Conservation (phyloP, 2,888 invertebrate genomes). For the Tetragonula carbonaria region DNA sequence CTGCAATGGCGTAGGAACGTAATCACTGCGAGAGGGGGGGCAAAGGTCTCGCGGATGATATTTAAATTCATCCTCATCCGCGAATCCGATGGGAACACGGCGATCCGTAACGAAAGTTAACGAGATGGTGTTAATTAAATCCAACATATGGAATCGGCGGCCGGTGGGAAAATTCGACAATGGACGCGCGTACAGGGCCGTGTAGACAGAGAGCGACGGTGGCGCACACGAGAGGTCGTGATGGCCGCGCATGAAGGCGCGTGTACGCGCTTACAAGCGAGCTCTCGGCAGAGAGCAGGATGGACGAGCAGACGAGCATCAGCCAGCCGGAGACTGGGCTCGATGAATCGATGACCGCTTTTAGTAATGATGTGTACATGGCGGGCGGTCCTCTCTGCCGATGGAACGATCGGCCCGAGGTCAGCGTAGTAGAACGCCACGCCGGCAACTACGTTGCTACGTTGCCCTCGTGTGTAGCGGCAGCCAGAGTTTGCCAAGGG, state of each 20-base stretch:
- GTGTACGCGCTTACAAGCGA: conserved; percentile 41
- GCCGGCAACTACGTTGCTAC: conserved; percentile 60
- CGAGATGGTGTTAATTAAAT: conserved; percentile 74
- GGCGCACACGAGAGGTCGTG: not conserved
- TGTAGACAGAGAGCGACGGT: too few species aligned
- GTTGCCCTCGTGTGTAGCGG: conserved; percentile 76
- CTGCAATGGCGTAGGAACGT: conserved; percentile 14
- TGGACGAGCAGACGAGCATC: conserved; percentile 52
- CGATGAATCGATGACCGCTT: conserved; percentile 74
- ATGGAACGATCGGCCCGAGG: conserved; percentile 60
- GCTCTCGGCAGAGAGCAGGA: conserved; percentile 32
- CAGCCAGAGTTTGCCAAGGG: conserved; percentile 76
- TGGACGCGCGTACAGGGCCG: conserved; percentile 37
- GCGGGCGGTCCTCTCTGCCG: conserved; percentile 70
- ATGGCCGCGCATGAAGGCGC: conserved; percentile 7
- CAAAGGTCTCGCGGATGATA: conserved; percentile 33
- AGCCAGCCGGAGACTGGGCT: conserved; percentile 52
- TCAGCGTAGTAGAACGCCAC: conserved; percentile 63
- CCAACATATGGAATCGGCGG: conserved; percentile 60
- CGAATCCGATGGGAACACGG: conserved; percentile 41
- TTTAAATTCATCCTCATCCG: conserved; percentile 44
- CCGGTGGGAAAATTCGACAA: conserved; percentile 71
- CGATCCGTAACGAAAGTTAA: conserved; percentile 69
- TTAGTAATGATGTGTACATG: conserved; percentile 76
- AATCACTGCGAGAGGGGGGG: conserved; percentile 13